Percentiles rank a stretch among this genome's conserved stretches.
phyloP scores from a whole-genome alignment of 2,113 vertebrate genomes.

The Melanerpes aurifrons region DNA sequence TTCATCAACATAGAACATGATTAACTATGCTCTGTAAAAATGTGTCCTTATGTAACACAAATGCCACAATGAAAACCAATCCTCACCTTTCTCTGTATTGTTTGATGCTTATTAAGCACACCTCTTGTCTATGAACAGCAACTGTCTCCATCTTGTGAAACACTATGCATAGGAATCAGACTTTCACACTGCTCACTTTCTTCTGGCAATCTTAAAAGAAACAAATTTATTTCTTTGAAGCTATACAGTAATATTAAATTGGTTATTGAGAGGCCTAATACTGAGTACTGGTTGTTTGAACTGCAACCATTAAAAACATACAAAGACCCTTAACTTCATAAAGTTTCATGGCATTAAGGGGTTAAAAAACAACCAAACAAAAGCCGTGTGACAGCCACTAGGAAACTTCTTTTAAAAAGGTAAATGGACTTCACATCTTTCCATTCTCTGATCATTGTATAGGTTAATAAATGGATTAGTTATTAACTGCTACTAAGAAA shows the following conservation, averaged over 20 bases:
- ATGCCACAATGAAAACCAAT: background rate
- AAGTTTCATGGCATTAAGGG: background rate
- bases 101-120: background rate
- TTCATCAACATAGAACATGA: background rate
- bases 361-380: background rate
- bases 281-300: background rate
- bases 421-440: background rate
- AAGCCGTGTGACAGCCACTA: background rate
- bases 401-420: background rate
- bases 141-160: slow-evolving; percentile 79
- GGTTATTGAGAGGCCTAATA: background rate
- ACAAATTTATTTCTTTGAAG: background rate
- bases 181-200: slow-evolving; percentile 94
- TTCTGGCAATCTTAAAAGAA: slow-evolving; percentile 82
- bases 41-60: background rate
- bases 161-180: slow-evolving; percentile 88
- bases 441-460: background rate
- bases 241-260: background rate
- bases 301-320: background rate
- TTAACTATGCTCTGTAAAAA: background rate
- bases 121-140: slow-evolving; percentile 79
- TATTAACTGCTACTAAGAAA: background rate
- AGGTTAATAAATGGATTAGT: background rate
- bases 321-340: background rate
- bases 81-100: background rate